Evolutionary conservation across 2,113 vertebrate genomes (phyloP).

Genomic region (Phasianus colchicus): DNA sequence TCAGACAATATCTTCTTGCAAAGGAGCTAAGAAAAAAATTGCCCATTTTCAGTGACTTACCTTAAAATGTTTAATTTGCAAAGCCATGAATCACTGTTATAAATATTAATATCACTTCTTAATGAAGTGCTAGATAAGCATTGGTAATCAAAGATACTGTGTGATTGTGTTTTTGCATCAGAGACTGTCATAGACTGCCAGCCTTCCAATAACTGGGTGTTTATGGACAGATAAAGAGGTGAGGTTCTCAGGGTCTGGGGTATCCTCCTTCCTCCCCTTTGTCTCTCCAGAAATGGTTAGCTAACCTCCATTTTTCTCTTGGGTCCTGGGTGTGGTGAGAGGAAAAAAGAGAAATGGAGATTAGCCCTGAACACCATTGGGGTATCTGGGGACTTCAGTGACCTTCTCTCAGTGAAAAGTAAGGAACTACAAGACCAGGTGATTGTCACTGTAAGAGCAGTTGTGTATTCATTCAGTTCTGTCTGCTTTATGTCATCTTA

Average conservation of each 20-base stretch:
- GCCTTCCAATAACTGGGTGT: neutral
- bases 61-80: neutral
- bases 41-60: neutral
- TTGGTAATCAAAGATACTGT: neutral
- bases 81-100: neutral
- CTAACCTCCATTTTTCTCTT: neutral
- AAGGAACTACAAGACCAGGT: neutral
- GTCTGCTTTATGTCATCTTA: neutral
- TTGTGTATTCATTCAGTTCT: neutral
- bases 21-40: neutral
- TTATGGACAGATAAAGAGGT: neutral
- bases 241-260: neutral
- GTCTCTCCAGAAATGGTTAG: neutral
- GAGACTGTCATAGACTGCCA: neutral
- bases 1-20: neutral
- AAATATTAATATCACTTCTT: neutral
- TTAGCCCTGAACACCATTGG: neutral
- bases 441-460: neutral
- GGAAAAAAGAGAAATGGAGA: neutral
- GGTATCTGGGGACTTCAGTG: neutral
- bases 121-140: neutral
- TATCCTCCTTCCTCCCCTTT: neutral
- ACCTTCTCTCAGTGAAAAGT: neutral
- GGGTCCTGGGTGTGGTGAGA: neutral
- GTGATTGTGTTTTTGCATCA: neutral